Evolutionary conservation across 1,140 invertebrate species (phyloP).

Genomic region (Drosophila tropicalis): DNA sequence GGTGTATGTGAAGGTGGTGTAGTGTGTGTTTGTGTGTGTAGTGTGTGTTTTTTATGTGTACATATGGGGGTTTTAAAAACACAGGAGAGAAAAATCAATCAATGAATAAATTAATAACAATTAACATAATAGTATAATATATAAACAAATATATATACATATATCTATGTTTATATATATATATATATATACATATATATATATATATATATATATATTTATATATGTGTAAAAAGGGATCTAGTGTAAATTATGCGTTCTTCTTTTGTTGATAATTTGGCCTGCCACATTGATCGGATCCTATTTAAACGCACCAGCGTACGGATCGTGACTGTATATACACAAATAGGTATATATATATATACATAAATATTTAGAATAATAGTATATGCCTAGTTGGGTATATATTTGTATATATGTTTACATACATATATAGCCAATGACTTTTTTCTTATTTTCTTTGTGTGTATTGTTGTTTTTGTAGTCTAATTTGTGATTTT

Average conservation of each 20-base stretch:
- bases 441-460: constrained; percentile 49
- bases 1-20: constrained; percentile 18
- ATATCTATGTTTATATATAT: constrained; percentile 10
- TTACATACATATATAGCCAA: constrained; percentile 57
- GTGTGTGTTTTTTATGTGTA: constrained; percentile 8
- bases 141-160: constrained; percentile 1
- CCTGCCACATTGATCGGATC: constrained; percentile 66
- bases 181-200: constrained; percentile 12
- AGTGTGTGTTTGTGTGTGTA: constrained; percentile 15
- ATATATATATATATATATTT: constrained; percentile 12
- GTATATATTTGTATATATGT: constrained; percentile 37
- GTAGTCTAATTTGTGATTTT: constrained; percentile 23
- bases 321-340: constrained; percentile 50
- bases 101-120: constrained; percentile 76
- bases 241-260: constrained; percentile 66
- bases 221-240: constrained; percentile 10
- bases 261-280: constrained; percentile 57
- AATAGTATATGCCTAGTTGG: constrained; percentile 20
- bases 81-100: constrained; percentile 45
- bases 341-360: constrained; percentile 32
- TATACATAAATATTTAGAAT: constrained; percentile 26
- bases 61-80: constrained; percentile 32
- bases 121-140: constrained; percentile 43
- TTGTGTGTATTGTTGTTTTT: constrained; percentile 27
- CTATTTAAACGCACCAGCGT: constrained; percentile 59